Conservation (phyloP, 1,140 invertebrate genomes). For the Zaprionus ghesquierei region DNA sequence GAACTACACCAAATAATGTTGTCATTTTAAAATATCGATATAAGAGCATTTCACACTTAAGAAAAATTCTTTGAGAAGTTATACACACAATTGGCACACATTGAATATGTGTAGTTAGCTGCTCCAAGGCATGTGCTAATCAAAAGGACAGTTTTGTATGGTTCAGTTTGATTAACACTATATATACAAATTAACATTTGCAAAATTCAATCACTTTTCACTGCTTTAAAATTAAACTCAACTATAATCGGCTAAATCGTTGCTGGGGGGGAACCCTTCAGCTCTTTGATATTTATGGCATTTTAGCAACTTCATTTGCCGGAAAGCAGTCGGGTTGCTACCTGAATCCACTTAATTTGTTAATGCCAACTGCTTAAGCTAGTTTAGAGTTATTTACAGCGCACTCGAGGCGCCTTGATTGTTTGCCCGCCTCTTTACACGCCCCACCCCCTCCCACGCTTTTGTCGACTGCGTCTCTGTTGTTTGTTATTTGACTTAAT, state of each 20-base stretch:
- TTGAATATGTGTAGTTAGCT: too few species aligned
- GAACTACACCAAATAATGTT: too few species aligned
- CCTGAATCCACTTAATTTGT: conserved; percentile 40
- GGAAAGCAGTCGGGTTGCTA: not conserved
- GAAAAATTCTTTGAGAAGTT: too few species aligned
- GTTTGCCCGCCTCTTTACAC: conserved; percentile 39
- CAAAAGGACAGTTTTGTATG: too few species aligned
- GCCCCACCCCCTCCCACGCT: not conserved
- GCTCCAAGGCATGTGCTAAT: too few species aligned
- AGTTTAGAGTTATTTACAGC: conserved; percentile 52
- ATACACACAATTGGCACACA: too few species aligned
- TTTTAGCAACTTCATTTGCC: conserved; percentile 2
- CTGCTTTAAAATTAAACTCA: not conserved
- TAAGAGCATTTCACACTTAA: too few species aligned
- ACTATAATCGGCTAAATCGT: not conserved
- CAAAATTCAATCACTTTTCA: too few species aligned
- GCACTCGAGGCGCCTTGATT: conserved; percentile 50
- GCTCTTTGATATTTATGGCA: not conserved
- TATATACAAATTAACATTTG: too few species aligned
- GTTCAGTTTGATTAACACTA: too few species aligned
- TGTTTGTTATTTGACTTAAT: conserved; percentile 76
- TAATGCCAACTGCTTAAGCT: conserved; percentile 44
- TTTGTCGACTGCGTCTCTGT: conserved; percentile 13
- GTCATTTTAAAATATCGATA: too few species aligned
- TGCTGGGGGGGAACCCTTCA: not conserved